Base-by-base conservation (phyloP, 1,140 invertebrate genomes). In the Marisa cornuarietis region DNA sequence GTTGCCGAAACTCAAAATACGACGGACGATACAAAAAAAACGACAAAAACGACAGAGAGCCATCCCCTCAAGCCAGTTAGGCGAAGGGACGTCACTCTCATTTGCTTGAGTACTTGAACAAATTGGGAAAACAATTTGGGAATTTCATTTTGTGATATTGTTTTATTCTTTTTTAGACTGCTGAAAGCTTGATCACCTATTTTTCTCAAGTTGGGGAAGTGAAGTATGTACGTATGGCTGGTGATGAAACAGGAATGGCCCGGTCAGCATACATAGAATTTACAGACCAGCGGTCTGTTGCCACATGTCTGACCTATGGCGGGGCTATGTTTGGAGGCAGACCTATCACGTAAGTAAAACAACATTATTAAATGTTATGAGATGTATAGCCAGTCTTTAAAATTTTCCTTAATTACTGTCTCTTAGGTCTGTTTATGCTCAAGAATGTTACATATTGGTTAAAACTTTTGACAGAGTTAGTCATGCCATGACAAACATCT, bases 191-290 rank as follows among this genome's bases (percentile, higher is more conserved):
- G n/a, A 93, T 98, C 86, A 95, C 96, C 78, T 96, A 96, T 90
- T 98, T 99, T 88, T 92, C 93, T 78, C 93, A 92, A 82, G 95
- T 95, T 74, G 96, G 97, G 24, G 97, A 99, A 92, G 96, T 99
- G 0, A 99, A 99, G 90, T 99, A 99, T 91, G 92, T 98, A 18
- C 92, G 98, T 31, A 95, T 98, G 91, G 97, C 97, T 88, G 95
- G 95, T 13, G 93, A 96, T 87, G 95, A 97, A 79, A 93, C 93
- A 62, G 94, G 96, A 83, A 92, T 93, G 5, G 91, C 93, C 51
- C 86, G 88, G 26, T 96, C 96, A 92, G 96, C 96, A 13, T 93
- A 99, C 82, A 93, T 99, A 78, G 98, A 99, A 91, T 97, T 99
- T 88, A 94, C 95, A 31, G 97, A 99, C 85, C 98, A 99, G 89